Conservation (phyloP, 2,113 vertebrate species). For the Dendrocopos noguchii region DNA sequence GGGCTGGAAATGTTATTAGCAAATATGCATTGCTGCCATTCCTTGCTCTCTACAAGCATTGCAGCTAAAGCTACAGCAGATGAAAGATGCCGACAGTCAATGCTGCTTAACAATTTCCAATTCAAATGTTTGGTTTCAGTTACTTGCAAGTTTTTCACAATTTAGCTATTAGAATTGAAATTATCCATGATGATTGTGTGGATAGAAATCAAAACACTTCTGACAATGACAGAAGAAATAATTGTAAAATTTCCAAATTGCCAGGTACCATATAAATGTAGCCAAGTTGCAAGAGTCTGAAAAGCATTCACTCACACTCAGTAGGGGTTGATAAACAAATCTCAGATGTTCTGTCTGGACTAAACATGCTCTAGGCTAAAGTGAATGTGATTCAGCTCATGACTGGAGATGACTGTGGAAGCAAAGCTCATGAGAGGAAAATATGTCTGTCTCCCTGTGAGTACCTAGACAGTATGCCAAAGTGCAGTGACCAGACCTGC, state of each 20-base stretch:
- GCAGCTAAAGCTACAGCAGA: neutral
- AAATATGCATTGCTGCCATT: neutral
- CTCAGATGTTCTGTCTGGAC: conserved; percentile 24
- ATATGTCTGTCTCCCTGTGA: neutral
- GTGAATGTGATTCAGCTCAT: conserved; percentile 13
- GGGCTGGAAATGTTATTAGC: neutral
- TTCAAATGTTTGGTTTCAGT: neutral
- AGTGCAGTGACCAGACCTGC: neutral
- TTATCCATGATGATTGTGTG: neutral
- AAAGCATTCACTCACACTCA: neutral
- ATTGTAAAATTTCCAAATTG: neutral
- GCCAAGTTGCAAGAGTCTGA: neutral
- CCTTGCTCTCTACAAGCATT: neutral
- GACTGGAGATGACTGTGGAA: neutral
- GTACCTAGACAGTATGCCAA: neutral
- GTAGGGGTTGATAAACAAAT: neutral
- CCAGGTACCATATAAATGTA: neutral
- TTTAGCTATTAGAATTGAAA: neutral
- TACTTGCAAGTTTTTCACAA: neutral
- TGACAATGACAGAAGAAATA: neutral
- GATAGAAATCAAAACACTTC: neutral
- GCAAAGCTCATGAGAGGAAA: neutral
- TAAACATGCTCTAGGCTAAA: conserved; percentile 16
- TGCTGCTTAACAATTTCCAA: neutral
- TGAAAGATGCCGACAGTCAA: neutral